Conservation (phyloP, 2,888 invertebrate genomes). For the Tillus elongatus region DNA sequence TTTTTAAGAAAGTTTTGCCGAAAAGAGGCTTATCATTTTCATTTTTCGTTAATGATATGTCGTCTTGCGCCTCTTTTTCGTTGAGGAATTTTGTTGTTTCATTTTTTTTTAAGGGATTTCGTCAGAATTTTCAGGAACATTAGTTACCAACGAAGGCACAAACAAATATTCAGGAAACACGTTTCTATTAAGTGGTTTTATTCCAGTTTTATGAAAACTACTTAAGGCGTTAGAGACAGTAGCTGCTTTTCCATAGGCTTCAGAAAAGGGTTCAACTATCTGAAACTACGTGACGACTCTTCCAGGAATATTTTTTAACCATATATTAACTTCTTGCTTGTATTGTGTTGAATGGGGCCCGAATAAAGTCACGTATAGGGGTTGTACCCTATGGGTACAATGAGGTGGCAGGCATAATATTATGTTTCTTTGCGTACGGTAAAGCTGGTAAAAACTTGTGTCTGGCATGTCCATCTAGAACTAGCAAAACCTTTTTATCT, state of each 20-base stretch:
- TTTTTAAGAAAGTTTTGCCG: too few relatives aligned
- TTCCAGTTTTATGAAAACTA: conserved; percentile 12
- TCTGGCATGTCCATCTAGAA: too few relatives aligned
- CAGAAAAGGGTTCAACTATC: conserved; percentile 22
- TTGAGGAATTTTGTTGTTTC: too few relatives aligned
- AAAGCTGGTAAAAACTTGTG: too few relatives aligned
- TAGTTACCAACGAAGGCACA: background rate
- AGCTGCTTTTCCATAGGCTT: conserved; percentile 16
- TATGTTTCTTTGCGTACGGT: too few relatives aligned
- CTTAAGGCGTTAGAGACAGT: conserved; percentile 10
- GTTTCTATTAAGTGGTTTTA: conserved; percentile 10
- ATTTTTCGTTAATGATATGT: too few relatives aligned
- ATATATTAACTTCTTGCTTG: conserved; percentile 24
- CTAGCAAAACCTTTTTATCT: too few relatives aligned
- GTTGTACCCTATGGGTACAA: too few relatives aligned
- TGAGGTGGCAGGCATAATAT: too few relatives aligned
- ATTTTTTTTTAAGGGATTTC: too few relatives aligned
- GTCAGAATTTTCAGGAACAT: background rate
- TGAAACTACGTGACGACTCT: conserved; percentile 20
- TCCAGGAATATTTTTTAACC: conserved; percentile 20
- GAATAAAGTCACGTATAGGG: conserved; percentile 25
- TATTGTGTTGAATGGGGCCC: conserved; percentile 26
- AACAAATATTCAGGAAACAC: conserved; percentile 11
- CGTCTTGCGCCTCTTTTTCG: too few relatives aligned
- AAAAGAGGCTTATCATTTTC: too few relatives aligned